These are phyloP conservation scores for Siniperca obscura DNA, from an alignment of 2,797 vertebrate species.

Conservation along the genomic window DNA sequence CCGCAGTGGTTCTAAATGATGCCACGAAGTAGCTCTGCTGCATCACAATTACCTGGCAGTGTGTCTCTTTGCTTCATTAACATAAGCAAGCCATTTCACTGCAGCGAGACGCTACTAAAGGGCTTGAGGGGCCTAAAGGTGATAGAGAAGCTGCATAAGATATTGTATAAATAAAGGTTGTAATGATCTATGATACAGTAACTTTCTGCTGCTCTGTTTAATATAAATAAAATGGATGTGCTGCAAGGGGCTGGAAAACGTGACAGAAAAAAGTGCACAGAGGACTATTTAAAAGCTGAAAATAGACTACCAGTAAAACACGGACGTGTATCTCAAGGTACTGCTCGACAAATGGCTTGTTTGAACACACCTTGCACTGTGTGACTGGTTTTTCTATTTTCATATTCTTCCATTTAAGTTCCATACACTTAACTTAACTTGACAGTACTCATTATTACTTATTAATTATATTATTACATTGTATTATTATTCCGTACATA, in stretches of 20 bases:
- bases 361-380: slow-evolving; percentile 1
- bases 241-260: slow-evolving; percentile 16
- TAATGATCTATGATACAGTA: slow-evolving; percentile 39
- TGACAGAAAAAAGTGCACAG: slow-evolving; percentile 13
- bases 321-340: slow-evolving; percentile 1
- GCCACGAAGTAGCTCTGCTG: slow-evolving; percentile 64
- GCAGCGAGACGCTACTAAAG: slow-evolving; percentile 42
- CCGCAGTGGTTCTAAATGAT: slow-evolving; percentile 77
- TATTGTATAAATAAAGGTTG: slow-evolving; percentile 59
- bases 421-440: too few relatives aligned
- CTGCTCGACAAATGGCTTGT: slow-evolving; percentile 1
- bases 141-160: slow-evolving; percentile 50
- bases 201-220: slow-evolving; percentile 30
- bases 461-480: too few relatives aligned
- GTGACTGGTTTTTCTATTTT: neutral
- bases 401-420: too few relatives aligned
- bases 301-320: slow-evolving; percentile 9
- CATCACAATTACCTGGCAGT: slow-evolving; percentile 78
- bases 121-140: slow-evolving; percentile 53
- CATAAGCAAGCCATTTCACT: slow-evolving; percentile 70
- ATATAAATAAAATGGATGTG: slow-evolving; percentile 41
- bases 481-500: too few relatives aligned
- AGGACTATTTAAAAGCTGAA: slow-evolving; percentile 26
- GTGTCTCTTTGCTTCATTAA: slow-evolving; percentile 67
- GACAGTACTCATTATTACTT: too few relatives aligned